A percentile compares a stretch with the other conserved stretches of the same genome.
Conservation (phyloP, 1,140 invertebrate genomes). For the Venturia canescens region DNA sequence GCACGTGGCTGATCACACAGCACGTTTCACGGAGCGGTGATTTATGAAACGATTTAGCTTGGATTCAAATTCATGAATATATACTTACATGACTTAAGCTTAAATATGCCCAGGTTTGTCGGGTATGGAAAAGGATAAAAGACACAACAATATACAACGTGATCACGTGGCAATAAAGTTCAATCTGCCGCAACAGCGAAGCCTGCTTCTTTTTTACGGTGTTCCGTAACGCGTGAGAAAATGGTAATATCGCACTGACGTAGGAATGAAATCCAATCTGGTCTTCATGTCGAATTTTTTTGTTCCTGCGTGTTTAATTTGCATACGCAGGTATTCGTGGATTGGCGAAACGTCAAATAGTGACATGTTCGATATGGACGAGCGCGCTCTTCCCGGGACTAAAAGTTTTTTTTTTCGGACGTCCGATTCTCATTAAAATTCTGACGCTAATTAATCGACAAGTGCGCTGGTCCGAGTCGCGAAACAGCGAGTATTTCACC, state of each 20-base stretch:
- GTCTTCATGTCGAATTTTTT: slow-evolving; percentile 57
- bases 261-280: slow-evolving; percentile 64
- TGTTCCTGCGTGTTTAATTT: slow-evolving; percentile 14
- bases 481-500: neutral
- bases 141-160: neutral
- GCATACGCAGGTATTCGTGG: neutral
- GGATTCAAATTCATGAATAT: neutral
- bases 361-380: neutral
- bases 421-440: slow-evolving; percentile 62
- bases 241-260: slow-evolving; percentile 42
- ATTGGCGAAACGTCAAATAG: neutral
- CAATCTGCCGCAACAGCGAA: neutral
- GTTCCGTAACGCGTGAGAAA: slow-evolving; percentile 4
- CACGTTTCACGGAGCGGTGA: slow-evolving; percentile 69
- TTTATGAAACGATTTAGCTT: slow-evolving; percentile 65
- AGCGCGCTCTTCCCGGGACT: slow-evolving; percentile 14
- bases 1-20: slow-evolving; percentile 65
- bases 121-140: neutral
- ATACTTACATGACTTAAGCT: neutral
- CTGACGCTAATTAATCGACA: slow-evolving; percentile 61
- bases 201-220: neutral
- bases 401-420: slow-evolving; percentile 42
- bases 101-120: slow-evolving; percentile 9
- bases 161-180: slow-evolving; percentile 31
- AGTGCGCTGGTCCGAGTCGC: slow-evolving; percentile 51